phyloP scores from a whole-genome alignment of 2,113 vertebrate species.

The Phrynosoma blainvillii region DNA sequence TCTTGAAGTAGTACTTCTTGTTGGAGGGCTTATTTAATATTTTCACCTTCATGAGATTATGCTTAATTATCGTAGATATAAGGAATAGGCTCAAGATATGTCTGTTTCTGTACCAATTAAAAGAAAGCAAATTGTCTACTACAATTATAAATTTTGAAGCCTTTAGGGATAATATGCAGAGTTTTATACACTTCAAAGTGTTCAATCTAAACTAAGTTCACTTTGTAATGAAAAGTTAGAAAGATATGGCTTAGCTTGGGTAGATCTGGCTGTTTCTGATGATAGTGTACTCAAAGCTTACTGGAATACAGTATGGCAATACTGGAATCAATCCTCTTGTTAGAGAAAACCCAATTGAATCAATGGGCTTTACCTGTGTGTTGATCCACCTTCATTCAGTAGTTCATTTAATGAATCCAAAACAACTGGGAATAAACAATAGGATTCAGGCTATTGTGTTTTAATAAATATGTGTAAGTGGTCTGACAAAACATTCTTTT shows the following conservation, averaged over 20 bases:
- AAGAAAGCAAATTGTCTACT: not conserved
- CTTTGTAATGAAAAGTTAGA: not conserved
- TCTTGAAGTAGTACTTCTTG: not conserved
- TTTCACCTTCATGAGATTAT: constrained; percentile 1
- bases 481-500: not conserved
- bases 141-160: not conserved
- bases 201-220: not conserved
- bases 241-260: not conserved
- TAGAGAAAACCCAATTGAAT: too few relatives aligned
- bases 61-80: not conserved
- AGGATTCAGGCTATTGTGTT: too few relatives aligned
- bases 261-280: not conserved
- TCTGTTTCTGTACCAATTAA: constrained; percentile 7
- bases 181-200: not conserved
- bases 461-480: not conserved
- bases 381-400: too few relatives aligned
- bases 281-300: not conserved
- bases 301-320: not conserved
- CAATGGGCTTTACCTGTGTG: too few relatives aligned
- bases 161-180: not conserved
- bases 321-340: not conserved
- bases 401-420: too few relatives aligned
- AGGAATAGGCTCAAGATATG: not conserved
- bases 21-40: constrained; percentile 2
- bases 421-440: too few relatives aligned